A percentile compares a stretch with the other conserved stretches of the same genome.
phyloP scores from a whole-genome alignment of 2,888 invertebrate genomes.

The Aspidapion aeneum region DNA sequence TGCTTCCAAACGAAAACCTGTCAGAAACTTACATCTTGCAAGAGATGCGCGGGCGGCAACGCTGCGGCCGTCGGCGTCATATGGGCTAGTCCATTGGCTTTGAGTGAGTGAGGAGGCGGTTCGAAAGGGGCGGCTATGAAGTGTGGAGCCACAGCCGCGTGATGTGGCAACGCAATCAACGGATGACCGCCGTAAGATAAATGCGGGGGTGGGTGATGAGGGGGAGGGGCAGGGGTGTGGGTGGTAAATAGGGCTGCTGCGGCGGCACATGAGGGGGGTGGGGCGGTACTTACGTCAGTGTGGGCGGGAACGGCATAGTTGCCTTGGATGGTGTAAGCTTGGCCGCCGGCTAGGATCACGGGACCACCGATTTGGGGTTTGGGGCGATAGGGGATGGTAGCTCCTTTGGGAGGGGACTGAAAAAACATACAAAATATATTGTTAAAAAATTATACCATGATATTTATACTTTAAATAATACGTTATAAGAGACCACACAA shows the following conservation, averaged over 20 bases:
- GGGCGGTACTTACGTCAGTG: conserved; percentile 74
- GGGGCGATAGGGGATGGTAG: conserved; percentile 99
- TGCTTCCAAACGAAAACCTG: conserved; percentile 13
- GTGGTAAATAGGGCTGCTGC: conserved; percentile 57
- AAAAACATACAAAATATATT: conserved; percentile 38
- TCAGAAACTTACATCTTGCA: conserved; percentile 51
- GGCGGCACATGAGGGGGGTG: conserved; percentile 46
- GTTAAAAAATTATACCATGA: neutral
- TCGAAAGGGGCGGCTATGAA: conserved; percentile 47
- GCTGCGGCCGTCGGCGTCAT: conserved; percentile 22
- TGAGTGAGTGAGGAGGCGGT: conserved; percentile 41
- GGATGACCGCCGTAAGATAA: conserved; percentile 33
- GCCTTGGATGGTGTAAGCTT: conserved; percentile 95
- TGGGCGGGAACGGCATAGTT: conserved; percentile 92
- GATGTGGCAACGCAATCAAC: conserved; percentile 46
- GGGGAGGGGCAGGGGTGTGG: conserved; percentile 47
- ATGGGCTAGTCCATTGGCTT: conserved; percentile 36
- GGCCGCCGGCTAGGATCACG: conserved; percentile 92
- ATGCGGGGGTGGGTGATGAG: conserved; percentile 46
- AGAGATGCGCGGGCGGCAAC: conserved; percentile 60
- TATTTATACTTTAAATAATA: neutral
- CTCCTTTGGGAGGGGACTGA: conserved; percentile 99
- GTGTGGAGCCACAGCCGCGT: conserved; percentile 59
- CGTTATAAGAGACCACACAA: no score
- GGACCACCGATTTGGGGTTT: conserved; percentile 93